Evolutionary conservation across 2,797 vertebrate species (phyloP), one percentile per base, ranked within the genome.

Genomic region (Molossus alvarezi): DNA sequence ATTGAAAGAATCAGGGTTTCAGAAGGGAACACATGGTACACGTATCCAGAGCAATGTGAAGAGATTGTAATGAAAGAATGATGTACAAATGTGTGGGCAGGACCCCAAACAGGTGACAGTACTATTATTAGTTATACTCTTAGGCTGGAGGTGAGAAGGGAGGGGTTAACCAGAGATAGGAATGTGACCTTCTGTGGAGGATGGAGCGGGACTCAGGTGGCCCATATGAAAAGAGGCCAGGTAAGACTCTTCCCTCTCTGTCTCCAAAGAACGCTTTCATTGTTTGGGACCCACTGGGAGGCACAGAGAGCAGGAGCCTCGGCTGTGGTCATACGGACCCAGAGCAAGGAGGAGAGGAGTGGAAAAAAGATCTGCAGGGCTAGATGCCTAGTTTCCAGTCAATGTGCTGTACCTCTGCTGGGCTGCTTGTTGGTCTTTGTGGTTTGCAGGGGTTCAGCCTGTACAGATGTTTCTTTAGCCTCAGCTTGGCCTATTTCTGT

Each of bases 1-100:
- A 53, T 18, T 51, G 45, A 67, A 20, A 58, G 33, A 55, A 9
- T 55, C 8, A 53, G 18, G 4, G 11, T n/a, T 79, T 64, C n/a
- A 77, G 58, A 90, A 93, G 23, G 23, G 76, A 45, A 79, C 9
- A 93, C 33, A 55, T 9, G 13, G 27, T 21, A 15, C 3, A 57
- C 15, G 2, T 5, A 1, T 3, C 6, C 0, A 11, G 79, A 23
- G 58, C 6, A 21, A 69, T 18, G 72, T 13, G 29, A 82, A 51
- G n/a, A 72, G 17, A 84, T 65, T 41, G 75, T 84, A 79, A 83
- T 85, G 4, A 89, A 72, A 90, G 45, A 23, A 6, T n/a, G 20
- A 33, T 57, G 71, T 93, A 58, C 3, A 62, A 45, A 80, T 18
- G 8, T 8, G 21, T 73, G 11, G 5, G 25, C 17, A 37, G 57